Percentiles rank a stretch among this genome's conserved stretches.
Conservation (phyloP, 2,113 vertebrate species). For the Lanius collurio region DNA sequence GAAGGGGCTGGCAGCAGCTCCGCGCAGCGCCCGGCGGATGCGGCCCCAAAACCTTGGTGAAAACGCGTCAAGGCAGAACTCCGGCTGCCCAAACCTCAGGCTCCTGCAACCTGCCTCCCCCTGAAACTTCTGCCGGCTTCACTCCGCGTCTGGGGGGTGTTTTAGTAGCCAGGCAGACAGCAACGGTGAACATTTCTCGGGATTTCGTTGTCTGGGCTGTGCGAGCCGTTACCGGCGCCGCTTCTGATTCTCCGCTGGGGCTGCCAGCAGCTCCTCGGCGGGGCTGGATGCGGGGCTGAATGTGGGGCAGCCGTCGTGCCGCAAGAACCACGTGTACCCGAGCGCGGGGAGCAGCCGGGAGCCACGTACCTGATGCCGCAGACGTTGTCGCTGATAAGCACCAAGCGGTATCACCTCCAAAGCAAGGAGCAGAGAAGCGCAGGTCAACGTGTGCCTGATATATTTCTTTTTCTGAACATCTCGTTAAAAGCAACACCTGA, state of each 20-base stretch:
- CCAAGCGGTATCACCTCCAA: not conserved
- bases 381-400: not conserved
- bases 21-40: not conserved
- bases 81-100: not conserved
- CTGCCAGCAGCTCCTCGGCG: not conserved
- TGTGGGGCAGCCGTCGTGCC: not conserved
- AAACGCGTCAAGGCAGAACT: not conserved
- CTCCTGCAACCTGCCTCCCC: too few species aligned
- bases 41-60: not conserved
- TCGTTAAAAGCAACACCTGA: not conserved
- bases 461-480: not conserved
- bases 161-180: not conserved
- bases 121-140: not conserved
- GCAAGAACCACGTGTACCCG: not conserved
- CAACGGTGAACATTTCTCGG: not conserved
- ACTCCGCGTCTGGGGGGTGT: not conserved
- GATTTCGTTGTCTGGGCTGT: not conserved
- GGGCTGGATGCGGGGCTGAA: not conserved
- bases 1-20: not conserved
- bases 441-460: not conserved
- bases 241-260: not conserved
- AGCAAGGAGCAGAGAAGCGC: not conserved
- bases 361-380: not conserved
- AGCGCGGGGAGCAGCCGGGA: not conserved
- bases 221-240: not conserved